Evolutionary conservation across 2,113 vertebrate genomes (phyloP), one percentile per base, ranked within the genome.

Genomic region (Onychorhynchus coronatus): DNA sequence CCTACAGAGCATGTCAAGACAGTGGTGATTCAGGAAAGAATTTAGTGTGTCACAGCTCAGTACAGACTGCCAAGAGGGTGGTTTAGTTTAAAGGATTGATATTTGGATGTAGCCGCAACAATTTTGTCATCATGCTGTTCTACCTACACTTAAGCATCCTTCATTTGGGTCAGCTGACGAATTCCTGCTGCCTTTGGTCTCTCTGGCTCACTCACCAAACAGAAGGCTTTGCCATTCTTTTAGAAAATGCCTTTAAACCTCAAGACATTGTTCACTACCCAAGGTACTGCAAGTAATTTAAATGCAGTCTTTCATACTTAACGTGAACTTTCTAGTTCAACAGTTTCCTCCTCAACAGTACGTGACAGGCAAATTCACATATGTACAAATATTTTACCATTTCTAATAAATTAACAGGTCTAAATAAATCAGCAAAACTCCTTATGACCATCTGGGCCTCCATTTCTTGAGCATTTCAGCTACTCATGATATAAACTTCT

Each of bases 361-460:
- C 0, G 0, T 41, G 11, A 44, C 16, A 67, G 25, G 7, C 21
- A 93, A 85, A 77, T 41, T 8, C 5, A 44, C 8, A 50, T 2
- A 63, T 1, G 8, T 25, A 33, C 5, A 37, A 12, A 61, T 62
- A 16, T 88, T 70, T 39, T 42, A 84, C 27, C 8, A 85, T 35
- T 81, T 70, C 41, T 63, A 75, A 79, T 37, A 71, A 72, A 53
- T 16, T 28, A 84, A 39, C 7, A 33, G 9, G 21, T 42, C 33
- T 67, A 82, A 79, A 81, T 27, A 49, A 75, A 71, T 37, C 42
- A 75, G 42, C 28, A 67, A 24, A 85, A 62, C 12, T 35, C n/a
- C 6, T 4, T 22, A 31, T n/a, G 39, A 5, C 25, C 17, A 63
- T 22, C 7, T 1, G 2, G 11, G 28, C 5, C 12, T 18, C 30